A percentile compares a stretch with the other conserved stretches of the same genome.
These are phyloP conservation scores for Hemicordylus capensis DNA, from an alignment of 2,113 vertebrate genomes.

Conservation along the genomic window DNA sequence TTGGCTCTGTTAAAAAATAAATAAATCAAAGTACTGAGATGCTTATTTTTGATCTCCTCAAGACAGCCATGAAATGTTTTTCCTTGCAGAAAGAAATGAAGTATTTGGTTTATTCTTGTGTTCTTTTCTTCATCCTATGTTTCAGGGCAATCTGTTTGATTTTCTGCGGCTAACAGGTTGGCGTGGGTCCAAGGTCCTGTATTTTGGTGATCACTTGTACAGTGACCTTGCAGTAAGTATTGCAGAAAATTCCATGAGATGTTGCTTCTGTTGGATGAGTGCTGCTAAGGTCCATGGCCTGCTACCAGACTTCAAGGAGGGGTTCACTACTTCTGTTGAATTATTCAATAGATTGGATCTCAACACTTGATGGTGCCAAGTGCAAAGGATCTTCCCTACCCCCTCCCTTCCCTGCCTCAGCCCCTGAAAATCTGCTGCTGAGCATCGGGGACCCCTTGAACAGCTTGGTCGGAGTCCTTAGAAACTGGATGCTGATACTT, in stretches of 20 bases:
- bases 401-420: no score
- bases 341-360: not conserved
- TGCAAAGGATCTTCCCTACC: no score
- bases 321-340: not conserved
- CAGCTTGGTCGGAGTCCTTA: no score
- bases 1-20: not conserved
- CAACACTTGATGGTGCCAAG: no score
- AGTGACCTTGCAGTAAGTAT: constrained; percentile 92
- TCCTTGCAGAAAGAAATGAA: not conserved
- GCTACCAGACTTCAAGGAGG: not conserved
- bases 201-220: constrained; percentile 97
- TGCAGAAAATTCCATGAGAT: not conserved
- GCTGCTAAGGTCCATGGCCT: not conserved
- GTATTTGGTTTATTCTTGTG: accelerated
- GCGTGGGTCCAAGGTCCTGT: constrained; percentile 94
- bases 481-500: no score
- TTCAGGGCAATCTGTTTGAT: constrained; percentile 93
- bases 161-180: constrained; percentile 93
- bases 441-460: no score
- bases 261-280: not conserved
- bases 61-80: not conserved
- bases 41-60: not conserved
- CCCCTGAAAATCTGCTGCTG: no score
- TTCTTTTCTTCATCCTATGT: constrained; percentile 5
- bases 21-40: not conserved